phyloP scores from a whole-genome alignment of 2,888 invertebrate species.

The Acleris holmiana region DNA sequence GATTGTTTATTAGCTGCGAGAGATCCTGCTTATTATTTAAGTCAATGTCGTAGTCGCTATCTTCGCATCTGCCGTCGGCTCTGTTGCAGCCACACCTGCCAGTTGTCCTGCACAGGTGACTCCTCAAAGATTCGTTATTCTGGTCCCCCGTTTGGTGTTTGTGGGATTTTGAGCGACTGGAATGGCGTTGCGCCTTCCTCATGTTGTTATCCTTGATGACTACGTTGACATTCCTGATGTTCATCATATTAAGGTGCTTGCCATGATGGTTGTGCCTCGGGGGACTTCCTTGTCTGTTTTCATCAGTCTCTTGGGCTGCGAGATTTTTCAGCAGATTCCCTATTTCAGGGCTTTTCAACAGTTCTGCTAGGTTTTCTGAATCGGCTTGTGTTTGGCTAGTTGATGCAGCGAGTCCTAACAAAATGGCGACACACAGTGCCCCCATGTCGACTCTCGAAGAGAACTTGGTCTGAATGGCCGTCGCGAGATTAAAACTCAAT shows the following conservation, averaged over 20 bases:
- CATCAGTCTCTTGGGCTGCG: not conserved
- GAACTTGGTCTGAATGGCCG: not conserved
- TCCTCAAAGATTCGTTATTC: not conserved
- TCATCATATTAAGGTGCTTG: not conserved
- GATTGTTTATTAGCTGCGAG: not conserved
- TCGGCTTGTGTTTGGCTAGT: slow-evolving; percentile 7
- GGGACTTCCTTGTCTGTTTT: not conserved
- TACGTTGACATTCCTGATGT: slow-evolving; percentile 4
- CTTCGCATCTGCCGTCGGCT: not conserved
- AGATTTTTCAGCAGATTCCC: slow-evolving; percentile 1
- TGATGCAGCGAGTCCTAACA: slow-evolving; percentile 7
- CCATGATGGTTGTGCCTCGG: not conserved
- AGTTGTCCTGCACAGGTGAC: not conserved
- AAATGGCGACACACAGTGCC: not conserved
- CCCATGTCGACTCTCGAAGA: slow-evolving; percentile 8
- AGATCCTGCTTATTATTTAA: not conserved
- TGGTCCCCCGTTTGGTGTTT: not conserved
- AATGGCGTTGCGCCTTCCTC: not conserved
- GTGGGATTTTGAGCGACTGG: not conserved
- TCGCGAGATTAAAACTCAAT: slow-evolving; percentile 4
- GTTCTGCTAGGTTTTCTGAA: not conserved
- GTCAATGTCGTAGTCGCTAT: not conserved
- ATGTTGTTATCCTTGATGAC: slow-evolving; percentile 6
- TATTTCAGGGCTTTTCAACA: not conserved
- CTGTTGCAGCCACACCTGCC: not conserved